Evolutionary conservation across 1,140 invertebrate genomes (phyloP).

Genomic region (Drosophila pandora): DNA sequence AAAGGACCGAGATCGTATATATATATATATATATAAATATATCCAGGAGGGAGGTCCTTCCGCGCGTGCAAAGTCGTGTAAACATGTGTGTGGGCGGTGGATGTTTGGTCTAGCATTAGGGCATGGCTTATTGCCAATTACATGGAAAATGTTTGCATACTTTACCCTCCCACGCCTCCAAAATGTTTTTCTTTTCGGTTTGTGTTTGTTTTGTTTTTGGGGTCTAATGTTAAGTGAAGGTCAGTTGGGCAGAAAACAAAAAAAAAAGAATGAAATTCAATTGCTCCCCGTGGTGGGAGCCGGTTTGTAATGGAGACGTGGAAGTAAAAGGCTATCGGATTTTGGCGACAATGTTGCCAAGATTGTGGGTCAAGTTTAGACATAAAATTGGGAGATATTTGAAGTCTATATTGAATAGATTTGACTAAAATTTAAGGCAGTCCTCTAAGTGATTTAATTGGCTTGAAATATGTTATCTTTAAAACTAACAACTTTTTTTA

Average conservation of each 20-base stretch:
- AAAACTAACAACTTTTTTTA: too few relatives aligned
- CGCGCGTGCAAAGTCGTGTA: conserved; percentile 35
- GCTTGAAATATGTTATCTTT: too few relatives aligned
- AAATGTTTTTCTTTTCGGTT: conserved; percentile 21
- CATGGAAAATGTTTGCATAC: conserved; percentile 66
- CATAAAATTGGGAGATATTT: background rate
- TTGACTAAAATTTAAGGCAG: background rate
- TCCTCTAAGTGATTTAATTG: too few relatives aligned
- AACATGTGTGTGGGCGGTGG: conserved; percentile 37
- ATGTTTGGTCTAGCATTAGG: conserved; percentile 52
- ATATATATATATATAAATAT: background rate
- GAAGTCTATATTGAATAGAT: too few relatives aligned
- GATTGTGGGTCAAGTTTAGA: conserved; percentile 4
- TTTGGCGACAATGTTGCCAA: conserved; percentile 8
- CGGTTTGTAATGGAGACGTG: conserved; percentile 39
- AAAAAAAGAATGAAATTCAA: conserved; percentile 16
- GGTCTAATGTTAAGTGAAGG: conserved; percentile 60
- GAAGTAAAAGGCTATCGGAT: background rate
- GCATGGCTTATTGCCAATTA: conserved; percentile 54
- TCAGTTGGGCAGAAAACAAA: conserved; percentile 38
- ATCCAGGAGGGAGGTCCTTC: background rate
- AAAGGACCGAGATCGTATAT: background rate
- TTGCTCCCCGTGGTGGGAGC: conserved; percentile 14
- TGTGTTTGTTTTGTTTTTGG: conserved; percentile 34
- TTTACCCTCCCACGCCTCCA: conserved; percentile 4